A percentile compares a stretch with the other conserved stretches of the same genome.
Conservation (phyloP, 2,888 invertebrate genomes). For the Lepidocyrtoides sp. region DNA sequence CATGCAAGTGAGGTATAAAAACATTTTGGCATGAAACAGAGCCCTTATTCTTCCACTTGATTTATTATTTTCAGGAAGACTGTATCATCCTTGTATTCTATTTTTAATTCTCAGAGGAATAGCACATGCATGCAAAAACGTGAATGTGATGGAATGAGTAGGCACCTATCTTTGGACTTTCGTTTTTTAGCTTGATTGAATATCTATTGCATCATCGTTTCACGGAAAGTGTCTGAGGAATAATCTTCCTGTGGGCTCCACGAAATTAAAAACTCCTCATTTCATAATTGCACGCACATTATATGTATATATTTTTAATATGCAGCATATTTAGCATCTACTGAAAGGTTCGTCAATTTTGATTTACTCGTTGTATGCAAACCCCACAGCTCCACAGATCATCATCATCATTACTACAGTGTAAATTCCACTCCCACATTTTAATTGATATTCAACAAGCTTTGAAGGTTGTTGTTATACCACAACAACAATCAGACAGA, state of each 20-base stretch:
- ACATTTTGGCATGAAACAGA: conserved; percentile 33
- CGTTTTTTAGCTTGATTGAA: neutral
- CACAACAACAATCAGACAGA: conserved; percentile 23
- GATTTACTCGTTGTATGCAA: neutral
- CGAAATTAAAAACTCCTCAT: neutral
- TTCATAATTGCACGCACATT: neutral
- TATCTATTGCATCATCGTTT: neutral
- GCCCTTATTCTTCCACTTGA: conserved; percentile 25
- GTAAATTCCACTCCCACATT: conserved; percentile 44
- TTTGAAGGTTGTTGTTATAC: conserved; percentile 64
- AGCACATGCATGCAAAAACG: neutral
- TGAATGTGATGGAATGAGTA: neutral
- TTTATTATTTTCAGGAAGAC: conserved; percentile 53
- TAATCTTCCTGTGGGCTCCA: neutral
- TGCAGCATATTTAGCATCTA: too few relatives aligned
- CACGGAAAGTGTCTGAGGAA: neutral
- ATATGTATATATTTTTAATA: too few relatives aligned
- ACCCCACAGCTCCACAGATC: neutral
- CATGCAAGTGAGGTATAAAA: neutral
- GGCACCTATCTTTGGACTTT: neutral
- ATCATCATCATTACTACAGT: neutral
- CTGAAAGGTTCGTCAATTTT: neutral
- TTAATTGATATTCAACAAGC: conserved; percentile 29
- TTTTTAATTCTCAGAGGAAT: neutral
- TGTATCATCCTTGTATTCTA: conserved; percentile 19